Conservation (phyloP, 2,113 vertebrate species). For the Microtus montanus region DNA sequence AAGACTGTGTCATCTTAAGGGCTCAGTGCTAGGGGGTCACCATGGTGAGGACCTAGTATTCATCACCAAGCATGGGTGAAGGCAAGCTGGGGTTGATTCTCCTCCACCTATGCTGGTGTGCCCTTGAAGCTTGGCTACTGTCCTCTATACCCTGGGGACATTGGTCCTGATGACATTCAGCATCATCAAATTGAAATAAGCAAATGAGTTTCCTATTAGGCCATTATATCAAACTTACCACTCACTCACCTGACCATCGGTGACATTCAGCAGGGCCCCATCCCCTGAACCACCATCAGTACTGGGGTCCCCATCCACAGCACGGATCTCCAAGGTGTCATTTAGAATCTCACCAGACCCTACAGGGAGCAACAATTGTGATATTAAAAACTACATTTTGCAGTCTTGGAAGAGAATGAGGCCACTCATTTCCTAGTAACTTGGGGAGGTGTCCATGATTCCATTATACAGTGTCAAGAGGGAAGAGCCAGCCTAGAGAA, state of each 20-base stretch:
- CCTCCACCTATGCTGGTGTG: background rate
- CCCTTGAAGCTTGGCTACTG: background rate
- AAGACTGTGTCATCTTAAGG: background rate
- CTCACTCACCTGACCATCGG: slow-evolving; percentile 78
- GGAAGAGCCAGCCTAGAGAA: background rate
- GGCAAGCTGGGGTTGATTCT: background rate
- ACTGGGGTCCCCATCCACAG: background rate
- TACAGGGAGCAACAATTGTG: slow-evolving; percentile 53
- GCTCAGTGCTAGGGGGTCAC: too few relatives aligned
- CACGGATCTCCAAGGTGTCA: slow-evolving; percentile 48
- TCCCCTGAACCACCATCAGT: slow-evolving; percentile 75
- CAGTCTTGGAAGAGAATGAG: background rate
- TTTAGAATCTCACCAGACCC: slow-evolving; percentile 69
- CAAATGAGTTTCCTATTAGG: background rate
- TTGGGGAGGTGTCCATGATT: background rate
- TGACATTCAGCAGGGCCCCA: slow-evolving; percentile 28
- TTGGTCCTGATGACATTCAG: background rate
- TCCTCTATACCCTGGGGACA: background rate
- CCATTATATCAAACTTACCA: background rate
- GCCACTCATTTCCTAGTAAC: background rate
- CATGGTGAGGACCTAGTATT: background rate
- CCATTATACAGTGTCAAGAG: background rate
- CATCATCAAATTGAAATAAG: slow-evolving; percentile 20
- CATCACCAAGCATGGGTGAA: background rate
- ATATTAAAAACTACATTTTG: background rate